phyloP scores from a whole-genome alignment of 2,797 vertebrate species.

The Pelodytes ibericus region DNA sequence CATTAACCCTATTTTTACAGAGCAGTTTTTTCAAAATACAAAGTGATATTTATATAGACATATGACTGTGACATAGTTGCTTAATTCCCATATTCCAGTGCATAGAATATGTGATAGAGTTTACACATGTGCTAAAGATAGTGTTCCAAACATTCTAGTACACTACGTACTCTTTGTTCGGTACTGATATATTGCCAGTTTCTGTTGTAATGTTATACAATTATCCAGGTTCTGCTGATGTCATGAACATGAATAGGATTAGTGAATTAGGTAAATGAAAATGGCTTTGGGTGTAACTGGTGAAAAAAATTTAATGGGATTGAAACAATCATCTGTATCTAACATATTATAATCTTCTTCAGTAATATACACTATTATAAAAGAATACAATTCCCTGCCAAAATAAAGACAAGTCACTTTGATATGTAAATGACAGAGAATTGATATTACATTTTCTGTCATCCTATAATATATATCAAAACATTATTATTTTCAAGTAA shows the following conservation, averaged over 20 bases:
- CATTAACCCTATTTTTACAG: background rate
- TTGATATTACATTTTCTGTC: too few species aligned
- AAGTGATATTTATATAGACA: background rate
- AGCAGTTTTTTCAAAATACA: background rate
- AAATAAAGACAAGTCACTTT: background rate
- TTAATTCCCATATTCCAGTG: conserved; percentile 13
- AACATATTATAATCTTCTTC: background rate
- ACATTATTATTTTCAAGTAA: too few species aligned
- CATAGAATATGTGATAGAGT: conserved; percentile 16
- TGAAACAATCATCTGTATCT: conserved; percentile 2
- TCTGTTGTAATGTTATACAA: conserved; percentile 26
- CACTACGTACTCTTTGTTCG: conserved; percentile 25
- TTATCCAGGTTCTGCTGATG: conserved; percentile 7
- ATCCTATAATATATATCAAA: too few species aligned
- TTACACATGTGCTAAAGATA: conserved; percentile 37
- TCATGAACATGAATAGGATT: background rate
- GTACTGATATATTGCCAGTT: conserved; percentile 22
- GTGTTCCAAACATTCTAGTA: conserved; percentile 30
- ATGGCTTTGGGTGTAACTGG: background rate
- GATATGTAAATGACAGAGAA: too few species aligned
- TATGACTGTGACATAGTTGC: conserved; percentile 17
- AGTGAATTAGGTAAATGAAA: background rate
- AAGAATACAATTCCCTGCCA: background rate
- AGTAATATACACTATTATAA: background rate
- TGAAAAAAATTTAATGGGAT: background rate